Evolutionary conservation across 2,888 invertebrate species (phyloP).

Genomic region (Polylopha cassiicola): DNA sequence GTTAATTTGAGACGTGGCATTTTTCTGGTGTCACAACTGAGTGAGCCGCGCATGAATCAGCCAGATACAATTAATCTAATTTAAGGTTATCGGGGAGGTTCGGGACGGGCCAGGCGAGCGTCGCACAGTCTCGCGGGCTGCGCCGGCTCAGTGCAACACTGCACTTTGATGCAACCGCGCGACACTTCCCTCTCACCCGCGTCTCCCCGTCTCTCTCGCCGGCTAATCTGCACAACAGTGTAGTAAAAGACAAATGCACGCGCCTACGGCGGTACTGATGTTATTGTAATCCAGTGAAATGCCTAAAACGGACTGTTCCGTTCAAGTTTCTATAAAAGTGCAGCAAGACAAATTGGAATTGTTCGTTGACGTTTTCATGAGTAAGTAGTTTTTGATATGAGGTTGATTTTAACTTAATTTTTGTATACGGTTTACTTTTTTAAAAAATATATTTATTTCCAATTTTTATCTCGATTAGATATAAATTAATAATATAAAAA

Average conservation of each 20-base stretch:
- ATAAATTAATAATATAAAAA: too few relatives aligned
- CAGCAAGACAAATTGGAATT: constrained; percentile 67
- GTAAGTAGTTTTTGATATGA: constrained; percentile 49
- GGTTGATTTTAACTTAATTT: not conserved
- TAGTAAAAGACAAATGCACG: constrained; percentile 26
- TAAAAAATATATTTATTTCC: too few relatives aligned
- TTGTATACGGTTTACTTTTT: not conserved
- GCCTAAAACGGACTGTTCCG: constrained; percentile 71
- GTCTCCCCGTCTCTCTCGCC: constrained; percentile 14
- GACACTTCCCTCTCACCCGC: constrained; percentile 15
- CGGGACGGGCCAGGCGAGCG: constrained; percentile 55
- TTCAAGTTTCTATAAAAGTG: constrained; percentile 69
- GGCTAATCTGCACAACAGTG: constrained; percentile 24
- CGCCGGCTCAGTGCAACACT: constrained; percentile 50
- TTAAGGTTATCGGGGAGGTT: constrained; percentile 72
- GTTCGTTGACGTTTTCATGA: constrained; percentile 75
- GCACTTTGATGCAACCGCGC: constrained; percentile 29
- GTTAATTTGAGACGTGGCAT: constrained; percentile 62
- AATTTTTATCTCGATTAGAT: too few relatives aligned
- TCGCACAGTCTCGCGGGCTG: constrained; percentile 69
- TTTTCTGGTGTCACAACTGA: constrained; percentile 65
- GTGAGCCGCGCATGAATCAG: constrained; percentile 66
- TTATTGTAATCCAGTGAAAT: constrained; percentile 62
- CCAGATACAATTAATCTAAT: constrained; percentile 75
- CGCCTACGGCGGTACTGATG: constrained; percentile 40